Evolutionary conservation across 1,140 invertebrate species (phyloP), one percentile per base, ranked within the genome.

Genomic region (Palaemon carinicauda): DNA sequence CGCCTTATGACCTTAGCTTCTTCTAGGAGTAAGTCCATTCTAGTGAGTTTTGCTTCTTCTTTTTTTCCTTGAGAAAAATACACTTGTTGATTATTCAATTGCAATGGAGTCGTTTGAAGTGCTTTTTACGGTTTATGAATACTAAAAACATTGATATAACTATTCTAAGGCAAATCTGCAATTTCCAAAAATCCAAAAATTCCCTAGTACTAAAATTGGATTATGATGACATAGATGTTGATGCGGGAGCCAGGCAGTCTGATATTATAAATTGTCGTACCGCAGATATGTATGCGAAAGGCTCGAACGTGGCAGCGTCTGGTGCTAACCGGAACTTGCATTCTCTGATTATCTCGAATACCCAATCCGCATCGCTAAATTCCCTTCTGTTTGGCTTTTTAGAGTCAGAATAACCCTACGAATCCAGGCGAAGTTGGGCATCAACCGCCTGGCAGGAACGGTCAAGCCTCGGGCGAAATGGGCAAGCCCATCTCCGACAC

Each of bases 161-260:
- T n/a, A 80, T n/a, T 41, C 33, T 19, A 65, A 31, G 17, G 21
- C n/a, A 15, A 33, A 21, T 29, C 21, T 51, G 41, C 12, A 7
- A 15, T 53, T 74, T 52, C 33, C 51, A 21, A 15, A 78, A 78
- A 73, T 41, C 10, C 50, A 31, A 78, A 77, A 60, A 69, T 69
- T 56, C 69, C 21, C 17, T 33, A 60, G 50, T 78, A 52, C 52
- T 56, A 78, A 69, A 51, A 78, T 9, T 77, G 74, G 56, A 52
- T 51, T 85, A 69, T 78, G 83, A 41, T 84, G 83, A 74, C 75
- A 54, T 56, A 77, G 82, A 53, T 41, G 60, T 52, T 50, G 50
- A 69, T 52, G 33, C 53, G 83, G 83, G 83, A 86, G 83, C 77
- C 83, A 86, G 77, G 83, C 83, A 80, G 83, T 86, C 83, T 86